These are phyloP conservation scores for Catagonus wagneri DNA, from an alignment of 2,113 vertebrate species.

Conservation along the genomic window DNA sequence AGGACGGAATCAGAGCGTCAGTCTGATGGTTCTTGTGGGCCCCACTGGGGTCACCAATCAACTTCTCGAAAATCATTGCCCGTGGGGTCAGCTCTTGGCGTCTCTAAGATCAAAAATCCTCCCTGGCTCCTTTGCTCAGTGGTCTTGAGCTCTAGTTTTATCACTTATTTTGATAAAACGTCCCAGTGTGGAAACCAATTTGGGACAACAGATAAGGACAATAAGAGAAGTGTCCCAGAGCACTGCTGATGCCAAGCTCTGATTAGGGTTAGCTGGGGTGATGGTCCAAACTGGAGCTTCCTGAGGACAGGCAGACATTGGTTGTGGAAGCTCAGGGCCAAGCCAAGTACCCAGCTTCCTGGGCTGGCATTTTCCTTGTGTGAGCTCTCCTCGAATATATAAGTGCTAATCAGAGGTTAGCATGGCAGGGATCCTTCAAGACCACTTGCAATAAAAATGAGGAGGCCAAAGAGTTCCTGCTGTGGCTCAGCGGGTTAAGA, in stretches of 20 bases:
- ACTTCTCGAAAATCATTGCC: not conserved
- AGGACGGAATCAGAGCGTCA: not conserved
- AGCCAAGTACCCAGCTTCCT: not conserved
- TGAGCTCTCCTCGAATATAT: not conserved
- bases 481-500: no score
- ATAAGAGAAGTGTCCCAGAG: not conserved
- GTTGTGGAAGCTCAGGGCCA: not conserved
- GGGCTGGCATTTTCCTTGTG: fast-evolving
- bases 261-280: not conserved
- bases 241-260: not conserved
- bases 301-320: not conserved
- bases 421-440: not conserved
- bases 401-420: not conserved
- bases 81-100: not conserved
- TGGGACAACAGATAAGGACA: not conserved
- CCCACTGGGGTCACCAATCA: fast-evolving
- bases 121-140: not conserved
- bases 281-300: not conserved
- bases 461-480: not conserved
- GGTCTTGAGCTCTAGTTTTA: not conserved
- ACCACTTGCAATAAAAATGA: not conserved
- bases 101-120: not conserved
- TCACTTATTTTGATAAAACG: not conserved
- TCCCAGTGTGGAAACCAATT: not conserved
- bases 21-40: not conserved